These are phyloP conservation scores for Callyntrura sp. DNA, from an alignment of 2,888 invertebrate genomes.

Conservation along the genomic window DNA sequence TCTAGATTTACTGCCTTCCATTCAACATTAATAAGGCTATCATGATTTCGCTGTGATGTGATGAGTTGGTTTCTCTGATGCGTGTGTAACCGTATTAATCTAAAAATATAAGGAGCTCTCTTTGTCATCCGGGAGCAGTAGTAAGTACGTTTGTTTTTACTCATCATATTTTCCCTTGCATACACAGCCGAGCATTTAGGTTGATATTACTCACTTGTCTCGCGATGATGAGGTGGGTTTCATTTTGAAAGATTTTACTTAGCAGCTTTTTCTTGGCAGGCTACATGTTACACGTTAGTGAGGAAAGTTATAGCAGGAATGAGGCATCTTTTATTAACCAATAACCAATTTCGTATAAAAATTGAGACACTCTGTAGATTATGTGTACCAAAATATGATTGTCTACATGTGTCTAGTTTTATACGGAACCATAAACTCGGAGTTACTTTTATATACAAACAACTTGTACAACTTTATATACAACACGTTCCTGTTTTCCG, in stretches of 20 bases:
- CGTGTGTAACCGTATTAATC: neutral
- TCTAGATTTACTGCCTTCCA: neutral
- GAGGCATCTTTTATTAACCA: slow-evolving; percentile 14
- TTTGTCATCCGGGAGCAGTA: slow-evolving; percentile 28
- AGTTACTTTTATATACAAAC: too few species aligned
- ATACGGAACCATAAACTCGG: neutral
- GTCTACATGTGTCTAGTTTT: neutral
- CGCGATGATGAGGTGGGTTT: slow-evolving; percentile 8
- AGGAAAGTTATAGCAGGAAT: slow-evolving; percentile 30
- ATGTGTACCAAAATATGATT: too few species aligned
- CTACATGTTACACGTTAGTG: neutral
- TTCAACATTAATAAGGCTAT: slow-evolving; percentile 6
- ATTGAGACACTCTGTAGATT: too few species aligned
- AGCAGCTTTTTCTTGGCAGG: neutral
- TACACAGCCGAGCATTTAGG: neutral
- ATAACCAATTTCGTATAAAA: neutral
- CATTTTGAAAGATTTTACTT: neutral
- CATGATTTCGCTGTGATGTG: slow-evolving; percentile 5
- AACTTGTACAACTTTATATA: too few species aligned
- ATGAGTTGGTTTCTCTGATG: neutral
- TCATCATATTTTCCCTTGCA: slow-evolving; percentile 24
- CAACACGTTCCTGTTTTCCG: too few species aligned
- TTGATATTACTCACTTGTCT: neutral
- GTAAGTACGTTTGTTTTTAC: slow-evolving; percentile 47
- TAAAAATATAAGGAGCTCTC: slow-evolving; percentile 34